Evolutionary conservation across 2,113 vertebrate genomes (phyloP).

Genomic region (Xiphophorus maculatus): DNA sequence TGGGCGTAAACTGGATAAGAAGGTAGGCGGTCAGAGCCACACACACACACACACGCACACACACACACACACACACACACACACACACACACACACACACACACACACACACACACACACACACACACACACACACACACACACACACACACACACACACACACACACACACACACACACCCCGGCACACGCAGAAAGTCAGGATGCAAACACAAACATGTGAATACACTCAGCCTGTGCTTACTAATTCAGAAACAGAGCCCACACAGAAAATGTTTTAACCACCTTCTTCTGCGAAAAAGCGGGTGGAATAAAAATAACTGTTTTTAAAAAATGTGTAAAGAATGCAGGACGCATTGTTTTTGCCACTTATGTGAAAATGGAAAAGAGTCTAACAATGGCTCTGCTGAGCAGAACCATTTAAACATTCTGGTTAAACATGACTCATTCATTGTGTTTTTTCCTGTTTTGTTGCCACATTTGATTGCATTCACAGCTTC

Average conservation of each 20-base stretch:
- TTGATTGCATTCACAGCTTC: neutral
- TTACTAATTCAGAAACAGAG: constrained; percentile 20
- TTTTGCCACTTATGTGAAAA: neutral
- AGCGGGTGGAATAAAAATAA: too few relatives aligned
- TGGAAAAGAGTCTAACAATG: neutral
- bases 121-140: constrained; percentile 3
- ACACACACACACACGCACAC: neutral
- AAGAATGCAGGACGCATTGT: neutral
- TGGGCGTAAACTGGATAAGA: constrained; percentile 97
- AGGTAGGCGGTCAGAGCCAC: constrained; percentile 79
- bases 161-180: constrained; percentile 13
- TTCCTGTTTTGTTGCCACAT: neutral
- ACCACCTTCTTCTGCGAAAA: constrained; percentile 2
- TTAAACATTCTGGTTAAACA: neutral
- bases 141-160: neutral
- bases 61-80: constrained; percentile 3
- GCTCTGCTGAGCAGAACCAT: neutral
- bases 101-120: constrained; percentile 13
- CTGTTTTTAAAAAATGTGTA: too few relatives aligned
- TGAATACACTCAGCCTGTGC: neutral
- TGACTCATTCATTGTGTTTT: neutral
- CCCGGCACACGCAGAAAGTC: neutral
- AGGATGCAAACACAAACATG: constrained; percentile 13
- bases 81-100: neutral
- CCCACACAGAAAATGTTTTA: constrained; percentile 39